phyloP scores from a whole-genome alignment of 2,797 vertebrate genomes.

The Artibeus jamaicensis region DNA sequence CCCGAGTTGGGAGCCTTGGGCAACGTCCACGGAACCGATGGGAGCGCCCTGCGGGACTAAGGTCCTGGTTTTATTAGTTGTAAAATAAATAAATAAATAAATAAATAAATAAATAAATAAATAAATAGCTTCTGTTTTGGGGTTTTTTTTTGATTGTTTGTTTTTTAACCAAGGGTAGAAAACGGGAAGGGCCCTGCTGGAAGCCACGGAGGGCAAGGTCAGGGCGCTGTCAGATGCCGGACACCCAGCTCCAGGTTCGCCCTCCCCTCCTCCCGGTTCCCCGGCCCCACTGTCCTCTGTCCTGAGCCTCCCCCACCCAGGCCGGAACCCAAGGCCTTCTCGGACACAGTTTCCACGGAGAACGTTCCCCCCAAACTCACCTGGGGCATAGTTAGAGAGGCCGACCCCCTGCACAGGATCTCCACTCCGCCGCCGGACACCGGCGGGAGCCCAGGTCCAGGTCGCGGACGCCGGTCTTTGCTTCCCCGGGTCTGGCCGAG shows the following conservation, averaged over 20 bases:
- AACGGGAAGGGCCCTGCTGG: slow-evolving; percentile 11
- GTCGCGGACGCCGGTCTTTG: not conserved
- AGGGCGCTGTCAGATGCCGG: not conserved
- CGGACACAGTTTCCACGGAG: not conserved
- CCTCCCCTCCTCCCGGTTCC: not conserved
- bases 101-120: not conserved
- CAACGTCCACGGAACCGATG: not conserved
- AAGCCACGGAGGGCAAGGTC: not conserved
- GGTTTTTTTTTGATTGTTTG: not conserved
- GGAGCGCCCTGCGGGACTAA: not conserved
- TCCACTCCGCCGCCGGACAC: slow-evolving; percentile 47
- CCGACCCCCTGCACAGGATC: not conserved
- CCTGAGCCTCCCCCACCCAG: not conserved
- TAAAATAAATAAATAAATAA: not conserved
- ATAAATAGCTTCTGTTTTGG: not conserved
- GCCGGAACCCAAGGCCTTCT: not conserved
- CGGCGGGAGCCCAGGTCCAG: not conserved
- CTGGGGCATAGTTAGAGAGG: slow-evolving; percentile 76
- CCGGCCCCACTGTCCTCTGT: not conserved
- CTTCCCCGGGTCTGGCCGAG: not conserved
- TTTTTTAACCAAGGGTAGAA: not conserved
- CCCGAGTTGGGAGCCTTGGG: not conserved
- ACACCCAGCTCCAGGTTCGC: not conserved
- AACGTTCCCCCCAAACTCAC: slow-evolving; percentile 48
- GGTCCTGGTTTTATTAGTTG: not conserved